Conservation (phyloP, 2,888 invertebrate genomes). For the Gisinianus flammeolus region DNA sequence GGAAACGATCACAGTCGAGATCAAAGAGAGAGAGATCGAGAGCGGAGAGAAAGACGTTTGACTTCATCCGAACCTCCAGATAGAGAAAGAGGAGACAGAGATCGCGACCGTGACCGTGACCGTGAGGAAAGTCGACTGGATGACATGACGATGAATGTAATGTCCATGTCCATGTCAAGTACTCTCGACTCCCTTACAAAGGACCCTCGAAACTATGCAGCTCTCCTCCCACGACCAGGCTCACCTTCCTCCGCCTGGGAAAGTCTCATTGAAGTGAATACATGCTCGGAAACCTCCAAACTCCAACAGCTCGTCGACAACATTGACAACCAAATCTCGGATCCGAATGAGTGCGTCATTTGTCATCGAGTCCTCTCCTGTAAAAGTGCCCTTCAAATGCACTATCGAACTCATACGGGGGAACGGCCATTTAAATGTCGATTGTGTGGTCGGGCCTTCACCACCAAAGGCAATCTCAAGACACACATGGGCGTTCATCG, state of each 20-base stretch:
- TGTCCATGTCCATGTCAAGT: not conserved
- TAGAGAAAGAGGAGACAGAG: not conserved
- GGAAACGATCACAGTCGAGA: not conserved
- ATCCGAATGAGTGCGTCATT: conserved; percentile 98
- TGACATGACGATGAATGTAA: not conserved
- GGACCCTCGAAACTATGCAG: conserved; percentile 80
- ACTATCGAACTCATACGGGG: conserved; percentile 78
- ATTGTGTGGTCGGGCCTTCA: conserved; percentile 66
- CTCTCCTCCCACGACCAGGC: conserved; percentile 81
- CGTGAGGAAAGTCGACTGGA: not conserved
- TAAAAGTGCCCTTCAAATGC: conserved; percentile 97
- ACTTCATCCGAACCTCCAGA: not conserved
- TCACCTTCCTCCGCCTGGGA: conserved; percentile 96
- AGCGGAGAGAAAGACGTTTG: not conserved
- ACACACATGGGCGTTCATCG: conserved; percentile 70
- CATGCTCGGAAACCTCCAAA: conserved; percentile 96
- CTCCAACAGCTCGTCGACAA: conserved; percentile 96
- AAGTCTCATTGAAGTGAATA: conserved; percentile 93
- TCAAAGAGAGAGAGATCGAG: not conserved
- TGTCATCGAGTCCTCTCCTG: conserved; percentile 96
- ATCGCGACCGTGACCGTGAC: no score
- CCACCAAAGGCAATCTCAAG: conserved; percentile 68
- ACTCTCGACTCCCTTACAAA: conserved; percentile 68
- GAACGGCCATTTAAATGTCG: conserved; percentile 93
- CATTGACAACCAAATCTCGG: conserved; percentile 93